Conservation (phyloP, 1,140 invertebrate genomes). For the Muscidifurax raptorellus region DNA sequence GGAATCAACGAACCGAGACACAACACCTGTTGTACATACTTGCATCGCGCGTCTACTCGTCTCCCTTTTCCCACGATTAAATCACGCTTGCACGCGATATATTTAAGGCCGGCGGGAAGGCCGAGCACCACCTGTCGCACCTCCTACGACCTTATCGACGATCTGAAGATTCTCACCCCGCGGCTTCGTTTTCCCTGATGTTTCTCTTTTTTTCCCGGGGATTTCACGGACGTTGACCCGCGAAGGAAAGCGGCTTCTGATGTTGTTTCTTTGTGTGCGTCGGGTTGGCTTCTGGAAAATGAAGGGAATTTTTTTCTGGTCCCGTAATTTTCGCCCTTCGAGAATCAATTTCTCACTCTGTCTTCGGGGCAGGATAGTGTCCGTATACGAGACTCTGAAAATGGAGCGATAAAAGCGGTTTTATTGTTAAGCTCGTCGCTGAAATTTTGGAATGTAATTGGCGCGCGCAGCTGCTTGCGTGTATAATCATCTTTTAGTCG, state of each 20-base stretch:
- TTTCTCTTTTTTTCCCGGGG: background rate
- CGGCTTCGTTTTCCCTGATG: background rate
- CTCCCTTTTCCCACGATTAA: conserved; percentile 65
- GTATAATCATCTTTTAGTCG: background rate
- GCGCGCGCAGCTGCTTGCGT: background rate
- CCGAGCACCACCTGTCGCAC: conserved; percentile 64
- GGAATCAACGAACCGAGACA: conserved; percentile 58
- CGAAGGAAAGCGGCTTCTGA: background rate
- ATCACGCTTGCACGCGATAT: conserved; percentile 53
- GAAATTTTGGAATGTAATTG: background rate
- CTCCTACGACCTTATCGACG: conserved; percentile 44
- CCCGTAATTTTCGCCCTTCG: background rate
- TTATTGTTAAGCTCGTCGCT: background rate
- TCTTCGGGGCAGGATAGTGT: background rate
- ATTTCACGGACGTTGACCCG: conserved; percentile 35
- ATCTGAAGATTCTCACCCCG: background rate
- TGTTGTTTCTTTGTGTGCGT: background rate
- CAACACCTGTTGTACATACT: conserved; percentile 26
- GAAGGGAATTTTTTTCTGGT: background rate
- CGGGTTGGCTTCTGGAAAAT: background rate
- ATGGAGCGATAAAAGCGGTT: conserved; percentile 5
- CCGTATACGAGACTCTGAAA: background rate
- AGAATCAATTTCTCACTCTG: background rate
- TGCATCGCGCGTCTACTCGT: background rate
- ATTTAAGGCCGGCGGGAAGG: conserved; percentile 63